Evolutionary conservation across 2,113 vertebrate genomes (phyloP).

Genomic region (Elgaria multicarinata): DNA sequence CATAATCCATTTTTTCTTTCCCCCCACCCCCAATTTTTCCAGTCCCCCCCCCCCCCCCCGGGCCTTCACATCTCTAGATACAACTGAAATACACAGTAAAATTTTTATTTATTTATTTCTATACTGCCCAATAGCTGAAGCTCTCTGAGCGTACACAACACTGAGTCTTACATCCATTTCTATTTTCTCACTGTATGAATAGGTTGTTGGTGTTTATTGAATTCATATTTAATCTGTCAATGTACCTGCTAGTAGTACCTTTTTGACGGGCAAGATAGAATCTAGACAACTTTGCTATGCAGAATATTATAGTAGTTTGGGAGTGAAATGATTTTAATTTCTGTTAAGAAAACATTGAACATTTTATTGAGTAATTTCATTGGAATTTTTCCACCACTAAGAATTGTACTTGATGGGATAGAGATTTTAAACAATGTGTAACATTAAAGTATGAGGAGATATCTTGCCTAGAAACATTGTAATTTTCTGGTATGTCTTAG

Average conservation of each 20-base stretch:
- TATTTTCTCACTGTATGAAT: background rate
- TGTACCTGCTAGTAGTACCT: background rate
- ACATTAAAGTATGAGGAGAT: background rate
- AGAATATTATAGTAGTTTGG: background rate
- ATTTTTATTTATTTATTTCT: no score
- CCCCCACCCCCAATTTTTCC: no score
- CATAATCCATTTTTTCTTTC: no score
- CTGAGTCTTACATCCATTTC: background rate
- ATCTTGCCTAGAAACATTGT: background rate
- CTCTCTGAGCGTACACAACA: no score
- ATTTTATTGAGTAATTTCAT: background rate
- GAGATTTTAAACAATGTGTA: background rate
- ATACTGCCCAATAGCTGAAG: no score
- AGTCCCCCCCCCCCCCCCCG: no score
- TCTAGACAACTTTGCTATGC: background rate
- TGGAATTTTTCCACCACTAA: background rate
- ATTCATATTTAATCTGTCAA: background rate
- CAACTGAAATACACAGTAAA: no score
- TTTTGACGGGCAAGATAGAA: background rate
- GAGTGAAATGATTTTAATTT: background rate
- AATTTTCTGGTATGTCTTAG: background rate
- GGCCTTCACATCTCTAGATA: no score
- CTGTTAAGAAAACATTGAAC: background rate
- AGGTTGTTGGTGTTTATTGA: background rate
- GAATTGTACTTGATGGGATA: background rate